phyloP scores from a whole-genome alignment of 1,140 invertebrate species.

The Lycorma delicatula region DNA sequence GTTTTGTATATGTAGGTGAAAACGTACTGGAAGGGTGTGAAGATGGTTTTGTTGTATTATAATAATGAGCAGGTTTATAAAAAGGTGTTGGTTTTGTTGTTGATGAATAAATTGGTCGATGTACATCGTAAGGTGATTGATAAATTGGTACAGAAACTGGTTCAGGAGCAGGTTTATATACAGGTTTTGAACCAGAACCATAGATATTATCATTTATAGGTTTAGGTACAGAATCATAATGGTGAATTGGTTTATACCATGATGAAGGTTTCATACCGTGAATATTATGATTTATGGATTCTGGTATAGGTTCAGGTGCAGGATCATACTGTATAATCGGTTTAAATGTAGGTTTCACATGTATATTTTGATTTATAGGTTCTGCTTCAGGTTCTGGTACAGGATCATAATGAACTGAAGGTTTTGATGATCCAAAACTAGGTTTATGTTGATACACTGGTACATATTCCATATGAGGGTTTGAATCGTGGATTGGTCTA shows the following conservation, averaged over 20 bases:
- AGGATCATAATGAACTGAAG: neutral
- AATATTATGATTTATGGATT: too few relatives aligned
- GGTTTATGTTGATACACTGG: neutral
- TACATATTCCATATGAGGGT: too few relatives aligned
- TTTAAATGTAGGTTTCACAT: neutral
- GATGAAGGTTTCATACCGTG: too few relatives aligned
- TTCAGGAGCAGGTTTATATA: slow-evolving; percentile 1
- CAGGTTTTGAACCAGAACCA: too few relatives aligned
- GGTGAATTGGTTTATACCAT: too few relatives aligned
- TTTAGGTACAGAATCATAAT: too few relatives aligned
- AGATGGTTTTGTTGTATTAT: neutral
- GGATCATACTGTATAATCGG: neutral
- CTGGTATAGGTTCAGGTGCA: slow-evolving; percentile 2
- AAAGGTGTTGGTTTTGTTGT: neutral
- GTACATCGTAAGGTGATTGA: neutral
- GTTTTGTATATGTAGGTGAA: neutral
- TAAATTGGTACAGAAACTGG: neutral
- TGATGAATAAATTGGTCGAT: neutral
- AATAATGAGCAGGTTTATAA: too few relatives aligned
- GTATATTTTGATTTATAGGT: neutral
- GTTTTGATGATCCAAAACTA: neutral
- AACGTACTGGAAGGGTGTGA: too few relatives aligned
- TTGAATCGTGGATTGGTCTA: neutral
- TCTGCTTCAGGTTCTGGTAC: slow-evolving; percentile 1
- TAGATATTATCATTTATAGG: too few relatives aligned